Percentiles rank a stretch among this genome's conserved stretches.
These are phyloP conservation scores for Hirudinaria manillensis DNA, from an alignment of 2,888 invertebrate species.

Conservation along the genomic window DNA sequence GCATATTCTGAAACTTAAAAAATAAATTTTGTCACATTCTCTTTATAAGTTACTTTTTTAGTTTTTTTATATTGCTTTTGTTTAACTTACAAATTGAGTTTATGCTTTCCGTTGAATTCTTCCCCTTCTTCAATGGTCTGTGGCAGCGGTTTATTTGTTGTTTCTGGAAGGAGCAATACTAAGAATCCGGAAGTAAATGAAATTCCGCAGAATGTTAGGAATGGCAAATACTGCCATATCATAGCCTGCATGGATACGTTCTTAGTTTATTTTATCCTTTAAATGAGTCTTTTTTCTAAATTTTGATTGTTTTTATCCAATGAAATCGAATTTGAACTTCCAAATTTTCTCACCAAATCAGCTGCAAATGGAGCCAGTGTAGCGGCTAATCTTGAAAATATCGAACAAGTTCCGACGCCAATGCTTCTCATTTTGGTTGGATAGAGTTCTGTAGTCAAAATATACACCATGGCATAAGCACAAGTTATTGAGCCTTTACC, in stretches of 20 bases:
- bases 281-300: no score
- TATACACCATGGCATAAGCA: slow-evolving; percentile 75
- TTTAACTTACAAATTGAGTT: no score
- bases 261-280: no score
- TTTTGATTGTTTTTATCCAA: background rate
- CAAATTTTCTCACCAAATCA: slow-evolving; percentile 36
- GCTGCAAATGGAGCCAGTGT: slow-evolving; percentile 76
- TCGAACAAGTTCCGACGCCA: slow-evolving; percentile 77
- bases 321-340: background rate
- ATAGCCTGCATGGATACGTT: background rate
- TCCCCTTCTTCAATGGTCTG: slow-evolving; percentile 46
- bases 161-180: slow-evolving; percentile 45
- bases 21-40: no score
- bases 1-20: background rate
- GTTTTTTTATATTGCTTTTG: no score
- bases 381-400: slow-evolving; percentile 76
- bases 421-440: slow-evolving; percentile 80
- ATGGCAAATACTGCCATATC: slow-evolving; percentile 19
- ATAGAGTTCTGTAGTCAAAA: slow-evolving; percentile 80
- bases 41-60: no score
- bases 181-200: slow-evolving; percentile 43
- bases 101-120: slow-evolving; percentile 27
- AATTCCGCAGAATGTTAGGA: slow-evolving; percentile 15
- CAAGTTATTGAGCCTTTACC: slow-evolving; percentile 75
- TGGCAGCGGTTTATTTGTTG: slow-evolving; percentile 44